phyloP scores from a whole-genome alignment of 2,797 vertebrate genomes.

The Cercopithecus neglectus region DNA sequence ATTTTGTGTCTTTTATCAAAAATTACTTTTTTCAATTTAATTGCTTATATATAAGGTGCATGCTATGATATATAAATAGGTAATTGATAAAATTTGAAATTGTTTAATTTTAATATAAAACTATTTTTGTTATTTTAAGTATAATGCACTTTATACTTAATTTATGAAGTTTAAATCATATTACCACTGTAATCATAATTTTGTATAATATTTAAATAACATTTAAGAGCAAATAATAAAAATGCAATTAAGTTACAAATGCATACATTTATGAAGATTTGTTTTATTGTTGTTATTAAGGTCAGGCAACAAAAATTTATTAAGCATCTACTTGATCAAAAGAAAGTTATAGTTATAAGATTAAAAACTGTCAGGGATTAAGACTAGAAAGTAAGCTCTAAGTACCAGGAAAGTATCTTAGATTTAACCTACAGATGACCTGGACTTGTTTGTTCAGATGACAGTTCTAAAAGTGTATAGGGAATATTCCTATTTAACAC shows the following conservation, averaged over 20 bases:
- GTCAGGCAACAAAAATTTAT: conserved; percentile 17
- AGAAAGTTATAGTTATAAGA: conserved; percentile 66
- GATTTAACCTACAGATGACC: conserved; percentile 88
- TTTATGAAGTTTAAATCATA: background rate
- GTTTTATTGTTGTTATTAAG: background rate
- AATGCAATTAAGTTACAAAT: conserved; percentile 9
- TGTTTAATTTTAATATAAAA: conserved; percentile 12
- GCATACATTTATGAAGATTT: background rate
- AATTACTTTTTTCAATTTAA: conserved; percentile 43
- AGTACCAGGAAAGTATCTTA: conserved; percentile 78
- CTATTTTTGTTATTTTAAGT: conserved; percentile 23
- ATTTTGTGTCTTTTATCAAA: conserved; percentile 37
- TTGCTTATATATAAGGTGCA: background rate
- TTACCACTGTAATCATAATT: background rate
- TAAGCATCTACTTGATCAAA: conserved; percentile 18
- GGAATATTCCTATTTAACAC: conserved; percentile 86
- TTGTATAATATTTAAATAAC: conserved; percentile 15
- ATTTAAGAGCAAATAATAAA: conserved; percentile 33
- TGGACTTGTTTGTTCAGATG: conserved; percentile 88
- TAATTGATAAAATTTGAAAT: conserved; percentile 3
- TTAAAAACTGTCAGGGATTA: conserved; percentile 76
- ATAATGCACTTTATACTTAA: background rate
- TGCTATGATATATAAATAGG: background rate
- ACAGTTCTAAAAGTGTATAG: conserved; percentile 88
- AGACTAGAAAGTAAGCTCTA: conserved; percentile 76